Conservation (phyloP, 2,113 vertebrate species). For the Triplophysa dalaica region DNA sequence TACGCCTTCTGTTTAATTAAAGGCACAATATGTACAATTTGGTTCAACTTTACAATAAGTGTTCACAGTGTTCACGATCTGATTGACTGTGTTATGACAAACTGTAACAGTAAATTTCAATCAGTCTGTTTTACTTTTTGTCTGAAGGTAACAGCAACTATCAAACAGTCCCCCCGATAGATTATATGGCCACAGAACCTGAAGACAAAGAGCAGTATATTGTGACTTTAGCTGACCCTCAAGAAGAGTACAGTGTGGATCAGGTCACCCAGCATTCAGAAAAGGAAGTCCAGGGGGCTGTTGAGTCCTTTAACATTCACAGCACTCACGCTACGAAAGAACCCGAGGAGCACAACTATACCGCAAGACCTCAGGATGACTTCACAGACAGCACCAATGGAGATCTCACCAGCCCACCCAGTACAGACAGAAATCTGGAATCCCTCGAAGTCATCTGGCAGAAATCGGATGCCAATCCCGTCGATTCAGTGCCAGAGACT, state of each 20-base stretch:
- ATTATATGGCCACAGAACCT: slow-evolving; percentile 67
- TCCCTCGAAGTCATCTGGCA: slow-evolving; percentile 41
- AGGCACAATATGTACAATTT: no score
- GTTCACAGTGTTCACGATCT: not conserved
- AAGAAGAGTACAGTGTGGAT: slow-evolving; percentile 73
- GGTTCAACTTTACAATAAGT: no score
- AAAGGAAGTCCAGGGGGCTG: slow-evolving; percentile 78
- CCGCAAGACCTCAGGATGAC: slow-evolving; percentile 23
- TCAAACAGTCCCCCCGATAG: slow-evolving; percentile 68
- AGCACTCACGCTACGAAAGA: slow-evolving; percentile 15
- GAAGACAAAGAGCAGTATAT: slow-evolving; percentile 75
- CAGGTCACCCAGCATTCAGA: slow-evolving; percentile 59
- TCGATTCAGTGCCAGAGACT: slow-evolving; percentile 46
- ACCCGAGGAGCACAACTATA: slow-evolving; percentile 21
- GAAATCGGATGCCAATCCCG: slow-evolving; percentile 34
- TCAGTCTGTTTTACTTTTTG: not conserved
- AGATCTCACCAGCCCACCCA: slow-evolving; percentile 33
- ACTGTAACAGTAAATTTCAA: not conserved
- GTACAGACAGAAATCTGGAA: slow-evolving; percentile 37
- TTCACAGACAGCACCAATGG: slow-evolving; percentile 1
- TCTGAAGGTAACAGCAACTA: slow-evolving; percentile 63
- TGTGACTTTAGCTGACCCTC: slow-evolving; percentile 76
- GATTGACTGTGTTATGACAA: not conserved
- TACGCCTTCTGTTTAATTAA: not conserved
- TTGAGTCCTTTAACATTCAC: slow-evolving; percentile 72